Conservation (phyloP, 2,888 invertebrate species). For the Hofmannophila pseudospretella region DNA sequence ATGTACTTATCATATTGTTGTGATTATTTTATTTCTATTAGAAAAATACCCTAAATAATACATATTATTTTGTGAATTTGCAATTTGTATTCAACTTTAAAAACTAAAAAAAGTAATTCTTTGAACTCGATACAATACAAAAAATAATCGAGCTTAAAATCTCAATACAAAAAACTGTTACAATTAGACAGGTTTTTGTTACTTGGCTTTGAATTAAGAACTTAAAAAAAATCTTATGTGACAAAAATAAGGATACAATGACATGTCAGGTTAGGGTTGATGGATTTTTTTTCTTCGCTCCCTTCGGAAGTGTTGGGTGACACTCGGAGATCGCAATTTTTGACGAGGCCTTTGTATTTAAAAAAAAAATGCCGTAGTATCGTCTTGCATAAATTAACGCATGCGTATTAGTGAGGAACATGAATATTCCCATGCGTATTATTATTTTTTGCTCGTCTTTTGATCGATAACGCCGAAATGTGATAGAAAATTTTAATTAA, state of each 20-base stretch:
- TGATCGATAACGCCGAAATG: no score
- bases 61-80: no score
- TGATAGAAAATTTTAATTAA: no score
- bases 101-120: neutral
- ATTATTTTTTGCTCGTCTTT: conserved; percentile 27
- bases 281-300: conserved; percentile 39
- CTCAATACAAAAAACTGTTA: conserved; percentile 67
- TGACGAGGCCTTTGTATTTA: conserved; percentile 59
- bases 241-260: conserved; percentile 71
- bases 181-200: conserved; percentile 74
- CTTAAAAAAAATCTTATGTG: conserved; percentile 61
- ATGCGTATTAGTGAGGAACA: conserved; percentile 45
- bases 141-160: conserved; percentile 74
- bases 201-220: conserved; percentile 48
- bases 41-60: no score
- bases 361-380: conserved; percentile 41
- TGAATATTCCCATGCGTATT: conserved; percentile 74
- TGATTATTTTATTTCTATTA: no score
- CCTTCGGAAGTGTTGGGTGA: conserved; percentile 69
- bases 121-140: conserved; percentile 31
- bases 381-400: conserved; percentile 75
- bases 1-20: no score
- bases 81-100: no score
- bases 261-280: conserved; percentile 70
- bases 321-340: conserved; percentile 62